These are phyloP conservation scores for Pherbina coryleti DNA, from an alignment of 2,888 invertebrate genomes.

Conservation along the genomic window DNA sequence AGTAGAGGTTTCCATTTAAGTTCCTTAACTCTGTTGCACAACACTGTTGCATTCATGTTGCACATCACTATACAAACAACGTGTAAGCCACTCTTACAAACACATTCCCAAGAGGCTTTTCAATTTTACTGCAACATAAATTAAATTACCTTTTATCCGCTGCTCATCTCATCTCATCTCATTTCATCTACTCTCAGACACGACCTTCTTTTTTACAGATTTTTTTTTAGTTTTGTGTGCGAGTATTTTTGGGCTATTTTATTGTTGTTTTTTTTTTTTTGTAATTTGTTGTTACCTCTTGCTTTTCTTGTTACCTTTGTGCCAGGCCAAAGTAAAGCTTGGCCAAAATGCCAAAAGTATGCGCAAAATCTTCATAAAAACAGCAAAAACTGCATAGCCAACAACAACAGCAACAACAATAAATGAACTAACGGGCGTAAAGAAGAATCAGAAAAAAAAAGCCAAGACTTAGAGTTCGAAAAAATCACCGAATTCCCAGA, in stretches of 20 bases:
- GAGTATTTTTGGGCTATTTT: background rate
- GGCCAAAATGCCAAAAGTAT: constrained; percentile 46
- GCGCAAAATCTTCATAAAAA: constrained; percentile 44
- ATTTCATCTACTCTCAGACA: background rate
- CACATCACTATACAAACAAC: background rate
- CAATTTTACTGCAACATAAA: constrained; percentile 57
- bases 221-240: constrained; percentile 8
- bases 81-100: background rate
- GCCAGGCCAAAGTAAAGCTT: background rate
- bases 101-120: constrained; percentile 52
- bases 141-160: constrained; percentile 51
- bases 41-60: constrained; percentile 5
- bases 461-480: background rate
- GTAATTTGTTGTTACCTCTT: background rate
- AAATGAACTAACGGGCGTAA: background rate
- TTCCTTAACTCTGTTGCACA: background rate
- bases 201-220: background rate
- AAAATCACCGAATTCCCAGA: constrained; percentile 5
- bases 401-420: background rate
- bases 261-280: background rate
- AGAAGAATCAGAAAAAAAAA: background rate
- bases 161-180: constrained; percentile 24
- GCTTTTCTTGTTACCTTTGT: background rate
- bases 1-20: no score
- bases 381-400: background rate